phyloP scores from a whole-genome alignment of 1,140 invertebrate genomes.

The Belonocnema kinseyi region DNA sequence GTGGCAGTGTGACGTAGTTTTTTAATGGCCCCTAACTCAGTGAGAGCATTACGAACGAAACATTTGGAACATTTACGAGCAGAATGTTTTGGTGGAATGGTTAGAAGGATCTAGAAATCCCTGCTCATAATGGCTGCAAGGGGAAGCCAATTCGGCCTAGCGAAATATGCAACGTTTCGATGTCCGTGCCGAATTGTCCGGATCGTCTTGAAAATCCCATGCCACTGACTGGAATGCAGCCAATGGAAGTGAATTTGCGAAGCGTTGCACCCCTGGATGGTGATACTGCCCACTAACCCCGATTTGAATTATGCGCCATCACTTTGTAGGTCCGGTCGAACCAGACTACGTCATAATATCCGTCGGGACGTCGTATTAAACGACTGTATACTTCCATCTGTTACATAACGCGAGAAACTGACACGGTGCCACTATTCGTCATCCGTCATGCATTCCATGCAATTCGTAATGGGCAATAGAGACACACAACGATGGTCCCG shows the following conservation, averaged over 20 bases:
- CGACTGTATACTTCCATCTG: slow-evolving; percentile 17
- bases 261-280: background rate
- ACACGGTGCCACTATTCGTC: slow-evolving; percentile 16
- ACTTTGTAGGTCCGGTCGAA: slow-evolving; percentile 16
- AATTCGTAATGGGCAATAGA: slow-evolving; percentile 26
- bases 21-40: background rate
- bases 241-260: slow-evolving; percentile 6
- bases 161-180: slow-evolving; percentile 28
- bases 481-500: background rate
- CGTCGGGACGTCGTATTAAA: slow-evolving; percentile 42
- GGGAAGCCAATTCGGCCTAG: slow-evolving; percentile 19
- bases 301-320: slow-evolving; percentile 27
- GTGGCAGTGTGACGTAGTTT: too few relatives aligned
- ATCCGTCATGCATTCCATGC: slow-evolving; percentile 24
- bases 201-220: slow-evolving; percentile 26
- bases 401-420: slow-evolving; percentile 4
- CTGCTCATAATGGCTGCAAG: slow-evolving; percentile 14
- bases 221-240: slow-evolving; percentile 29
- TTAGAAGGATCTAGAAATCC: slow-evolving; percentile 29
- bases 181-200: slow-evolving; percentile 26
- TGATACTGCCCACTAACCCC: background rate
- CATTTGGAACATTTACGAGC: slow-evolving; percentile 25
- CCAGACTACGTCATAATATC: slow-evolving; percentile 42
- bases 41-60: slow-evolving; percentile 2
- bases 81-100: slow-evolving; percentile 14